Evolutionary conservation across 2,113 vertebrate genomes (phyloP).

Genomic region (Ranitomeya imitator): DNA sequence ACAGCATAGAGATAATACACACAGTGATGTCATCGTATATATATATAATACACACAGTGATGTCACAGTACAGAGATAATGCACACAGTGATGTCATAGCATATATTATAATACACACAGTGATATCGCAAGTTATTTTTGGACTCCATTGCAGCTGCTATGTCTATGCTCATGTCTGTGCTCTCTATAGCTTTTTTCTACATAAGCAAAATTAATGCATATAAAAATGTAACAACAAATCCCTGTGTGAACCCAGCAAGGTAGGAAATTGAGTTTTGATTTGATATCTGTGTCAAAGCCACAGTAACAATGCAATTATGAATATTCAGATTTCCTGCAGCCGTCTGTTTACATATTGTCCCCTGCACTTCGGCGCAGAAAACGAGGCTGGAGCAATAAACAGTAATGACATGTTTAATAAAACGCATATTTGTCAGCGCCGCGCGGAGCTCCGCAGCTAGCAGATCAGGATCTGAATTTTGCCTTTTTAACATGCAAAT

Average conservation of each 20-base stretch:
- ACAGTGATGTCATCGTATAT: too few relatives aligned
- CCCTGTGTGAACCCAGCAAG: background rate
- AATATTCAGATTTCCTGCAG: constrained; percentile 2
- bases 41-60: too few relatives aligned
- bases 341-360: constrained; percentile 1
- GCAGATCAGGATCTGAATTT: background rate
- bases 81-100: too few relatives aligned
- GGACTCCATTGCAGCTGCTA: too few relatives aligned
- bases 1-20: too few relatives aligned
- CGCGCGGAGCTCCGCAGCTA: background rate
- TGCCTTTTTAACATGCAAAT: constrained; percentile 31
- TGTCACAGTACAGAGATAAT: too few relatives aligned
- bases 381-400: constrained; percentile 12
- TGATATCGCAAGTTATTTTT: too few relatives aligned
- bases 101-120: too few relatives aligned
- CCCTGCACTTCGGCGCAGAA: background rate
- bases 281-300: background rate
- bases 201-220: background rate
- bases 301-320: background rate
- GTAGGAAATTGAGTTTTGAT: background rate
- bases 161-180: too few relatives aligned
- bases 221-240: background rate
- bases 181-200: too few relatives aligned
- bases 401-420: constrained; percentile 31
- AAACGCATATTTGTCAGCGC: constrained; percentile 24